These are phyloP conservation scores for Puntigrus tetrazona DNA, from an alignment of 2,113 vertebrate genomes.

Conservation along the genomic window DNA sequence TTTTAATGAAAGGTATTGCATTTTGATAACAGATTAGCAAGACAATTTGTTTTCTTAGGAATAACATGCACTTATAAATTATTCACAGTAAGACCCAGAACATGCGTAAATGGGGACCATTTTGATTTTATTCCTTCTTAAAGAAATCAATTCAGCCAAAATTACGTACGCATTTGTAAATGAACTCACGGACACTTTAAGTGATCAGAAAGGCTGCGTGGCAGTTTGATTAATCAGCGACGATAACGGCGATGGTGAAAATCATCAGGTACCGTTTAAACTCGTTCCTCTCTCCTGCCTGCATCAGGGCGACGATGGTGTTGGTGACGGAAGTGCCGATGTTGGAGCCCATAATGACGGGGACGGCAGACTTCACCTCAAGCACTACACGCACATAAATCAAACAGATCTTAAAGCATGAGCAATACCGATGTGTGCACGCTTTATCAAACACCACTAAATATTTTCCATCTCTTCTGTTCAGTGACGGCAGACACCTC, in stretches of 20 bases:
- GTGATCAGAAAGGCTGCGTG: background rate
- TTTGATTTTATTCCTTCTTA: background rate
- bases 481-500: background rate
- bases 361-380: conserved; percentile 85
- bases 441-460: background rate
- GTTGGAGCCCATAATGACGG: conserved; percentile 94
- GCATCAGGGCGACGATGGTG: conserved; percentile 93
- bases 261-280: conserved; percentile 79
- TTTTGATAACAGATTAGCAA: background rate
- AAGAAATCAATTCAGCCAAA: background rate
- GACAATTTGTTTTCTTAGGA: background rate
- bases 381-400: conserved; percentile 75
- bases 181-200: background rate
- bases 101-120: background rate
- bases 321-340: conserved; percentile 92
- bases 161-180: background rate
- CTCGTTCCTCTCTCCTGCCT: conserved; percentile 86
- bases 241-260: background rate
- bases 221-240: background rate
- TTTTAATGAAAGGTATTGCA: background rate
- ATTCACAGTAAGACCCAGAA: no score
- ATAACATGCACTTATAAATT: background rate
- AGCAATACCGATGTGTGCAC: background rate
- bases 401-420: background rate
- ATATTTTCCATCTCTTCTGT: background rate